Conservation (phyloP, 2,888 invertebrate genomes). For the Amaurobius ferox region DNA sequence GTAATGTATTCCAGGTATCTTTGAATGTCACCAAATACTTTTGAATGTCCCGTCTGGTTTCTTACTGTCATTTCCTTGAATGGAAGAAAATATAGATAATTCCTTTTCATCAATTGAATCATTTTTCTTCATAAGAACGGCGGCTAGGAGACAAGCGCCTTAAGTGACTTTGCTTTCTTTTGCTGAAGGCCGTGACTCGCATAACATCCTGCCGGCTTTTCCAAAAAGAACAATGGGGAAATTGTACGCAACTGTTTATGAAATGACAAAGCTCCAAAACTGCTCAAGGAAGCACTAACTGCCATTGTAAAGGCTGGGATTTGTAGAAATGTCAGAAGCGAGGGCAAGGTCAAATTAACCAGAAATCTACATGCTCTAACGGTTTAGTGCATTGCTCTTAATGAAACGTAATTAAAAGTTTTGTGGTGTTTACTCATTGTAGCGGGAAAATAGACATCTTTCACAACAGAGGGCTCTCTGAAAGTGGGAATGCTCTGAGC, state of each 20-base stretch:
- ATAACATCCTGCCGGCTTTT: slow-evolving; percentile 43
- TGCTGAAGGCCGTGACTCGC: slow-evolving; percentile 39
- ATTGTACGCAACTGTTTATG: slow-evolving; percentile 34
- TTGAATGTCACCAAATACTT: too few relatives aligned
- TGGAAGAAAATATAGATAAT: neutral
- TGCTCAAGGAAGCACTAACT: slow-evolving; percentile 27
- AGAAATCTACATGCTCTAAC: slow-evolving; percentile 3
- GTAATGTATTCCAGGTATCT: too few relatives aligned
- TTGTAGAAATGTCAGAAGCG: neutral
- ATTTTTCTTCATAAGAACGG: neutral
- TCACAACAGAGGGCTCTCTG: too few relatives aligned
- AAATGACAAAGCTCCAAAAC: slow-evolving; percentile 21
- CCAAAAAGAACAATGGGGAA: slow-evolving; percentile 45
- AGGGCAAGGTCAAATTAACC: slow-evolving; percentile 33
- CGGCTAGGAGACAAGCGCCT: slow-evolving; percentile 6
- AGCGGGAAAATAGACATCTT: too few relatives aligned
- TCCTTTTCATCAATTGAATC: neutral
- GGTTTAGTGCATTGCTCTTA: neutral
- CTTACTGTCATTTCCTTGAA: too few relatives aligned
- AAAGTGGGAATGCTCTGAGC: too few relatives aligned
- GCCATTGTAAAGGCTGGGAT: slow-evolving; percentile 7
- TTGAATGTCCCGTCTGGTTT: too few relatives aligned
- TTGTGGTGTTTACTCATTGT: too few relatives aligned
- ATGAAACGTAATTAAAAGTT: neutral
- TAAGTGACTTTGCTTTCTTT: slow-evolving; percentile 39